phyloP scores from a whole-genome alignment of 2,113 vertebrate genomes.

The Pitta sordida region DNA sequence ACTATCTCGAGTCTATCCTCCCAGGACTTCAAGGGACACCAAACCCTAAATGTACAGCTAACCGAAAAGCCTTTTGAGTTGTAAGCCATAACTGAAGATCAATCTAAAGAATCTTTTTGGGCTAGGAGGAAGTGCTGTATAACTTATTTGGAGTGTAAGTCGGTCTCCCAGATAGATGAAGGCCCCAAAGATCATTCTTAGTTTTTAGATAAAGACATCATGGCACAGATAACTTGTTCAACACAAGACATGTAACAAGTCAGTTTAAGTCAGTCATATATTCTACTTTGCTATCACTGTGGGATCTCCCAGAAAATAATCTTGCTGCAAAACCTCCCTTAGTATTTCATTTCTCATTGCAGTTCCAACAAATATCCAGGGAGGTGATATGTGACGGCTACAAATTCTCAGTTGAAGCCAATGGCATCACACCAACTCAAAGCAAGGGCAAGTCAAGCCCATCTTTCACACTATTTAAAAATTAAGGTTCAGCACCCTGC shows the following conservation, averaged over 20 bases:
- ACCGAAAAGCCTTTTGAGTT: not conserved
- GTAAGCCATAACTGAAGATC: not conserved
- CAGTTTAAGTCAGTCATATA: not conserved
- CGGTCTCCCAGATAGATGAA: not conserved
- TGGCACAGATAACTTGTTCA: not conserved
- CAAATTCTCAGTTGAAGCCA: not conserved
- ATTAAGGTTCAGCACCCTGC: not conserved
- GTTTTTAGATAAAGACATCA: not conserved
- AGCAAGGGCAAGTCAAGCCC: not conserved
- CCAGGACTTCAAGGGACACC: not conserved
- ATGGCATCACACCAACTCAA: not conserved
- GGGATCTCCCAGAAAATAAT: not conserved
- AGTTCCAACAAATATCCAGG: not conserved
- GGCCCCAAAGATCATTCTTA: not conserved
- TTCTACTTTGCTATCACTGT: not conserved
- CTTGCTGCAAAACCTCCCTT: not conserved
- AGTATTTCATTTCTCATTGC: not conserved
- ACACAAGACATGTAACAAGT: not conserved
- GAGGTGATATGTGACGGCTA: not conserved
- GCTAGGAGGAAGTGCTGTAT: not conserved
- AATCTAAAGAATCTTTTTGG: not conserved
- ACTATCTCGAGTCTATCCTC: not conserved
- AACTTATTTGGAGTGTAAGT: not conserved
- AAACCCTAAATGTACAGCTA: not conserved
- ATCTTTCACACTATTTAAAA: not conserved